Evolutionary conservation across 2,113 vertebrate genomes (phyloP).

Genomic region (Myiagra hebetior): DNA sequence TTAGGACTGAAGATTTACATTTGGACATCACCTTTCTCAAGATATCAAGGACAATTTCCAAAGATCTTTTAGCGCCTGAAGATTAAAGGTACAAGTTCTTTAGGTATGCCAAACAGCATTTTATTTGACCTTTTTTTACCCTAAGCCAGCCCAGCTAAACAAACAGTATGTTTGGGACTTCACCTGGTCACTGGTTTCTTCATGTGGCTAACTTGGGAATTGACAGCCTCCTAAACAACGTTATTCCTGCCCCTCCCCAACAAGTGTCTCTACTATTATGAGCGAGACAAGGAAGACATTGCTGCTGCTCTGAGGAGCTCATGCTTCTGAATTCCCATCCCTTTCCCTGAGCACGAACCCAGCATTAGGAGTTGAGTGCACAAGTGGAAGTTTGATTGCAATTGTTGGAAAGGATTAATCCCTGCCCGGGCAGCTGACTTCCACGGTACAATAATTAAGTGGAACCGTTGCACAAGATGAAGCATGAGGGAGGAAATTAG

Average conservation of each 20-base stretch:
- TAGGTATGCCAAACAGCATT: neutral
- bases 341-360: neutral
- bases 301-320: neutral
- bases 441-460: neutral
- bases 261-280: neutral
- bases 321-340: neutral
- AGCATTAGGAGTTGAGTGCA: neutral
- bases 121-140: neutral
- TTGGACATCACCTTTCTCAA: neutral
- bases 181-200: neutral
- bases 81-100: neutral
- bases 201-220: neutral
- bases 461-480: neutral
- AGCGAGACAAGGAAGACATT: neutral
- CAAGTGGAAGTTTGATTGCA: neutral
- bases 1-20: neutral
- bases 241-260: neutral
- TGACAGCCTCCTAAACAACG: neutral
- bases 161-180: neutral
- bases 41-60: neutral
- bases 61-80: neutral
- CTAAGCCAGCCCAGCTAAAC: neutral
- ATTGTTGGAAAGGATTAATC: conserved; percentile 18
- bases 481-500: conserved; percentile 1
- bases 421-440: neutral